These are phyloP conservation scores for Periophthalmus magnuspinnatus DNA, from an alignment of 2,797 vertebrate species.

Conservation along the genomic window DNA sequence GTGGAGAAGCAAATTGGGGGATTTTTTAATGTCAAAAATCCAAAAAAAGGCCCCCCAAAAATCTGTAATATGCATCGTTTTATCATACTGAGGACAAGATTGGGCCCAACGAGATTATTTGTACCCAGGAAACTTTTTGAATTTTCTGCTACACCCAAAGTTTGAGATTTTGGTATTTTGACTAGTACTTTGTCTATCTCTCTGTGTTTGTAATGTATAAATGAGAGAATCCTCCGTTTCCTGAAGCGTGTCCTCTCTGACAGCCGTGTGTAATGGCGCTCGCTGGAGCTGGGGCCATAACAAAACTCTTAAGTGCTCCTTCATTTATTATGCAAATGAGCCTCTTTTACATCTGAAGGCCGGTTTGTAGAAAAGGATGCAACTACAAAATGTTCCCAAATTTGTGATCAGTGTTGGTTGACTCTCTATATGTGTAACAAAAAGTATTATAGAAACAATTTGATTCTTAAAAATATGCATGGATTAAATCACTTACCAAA, in stretches of 20 bases:
- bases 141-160: background rate
- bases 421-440: slow-evolving; percentile 10
- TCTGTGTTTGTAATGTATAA: slow-evolving; percentile 26
- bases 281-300: slow-evolving; percentile 54
- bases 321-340: slow-evolving; percentile 82
- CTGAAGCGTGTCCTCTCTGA: slow-evolving; percentile 59
- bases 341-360: slow-evolving; percentile 73
- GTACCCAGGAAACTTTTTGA: background rate
- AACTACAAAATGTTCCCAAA: slow-evolving; percentile 14
- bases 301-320: slow-evolving; percentile 72
- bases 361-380: slow-evolving; percentile 71
- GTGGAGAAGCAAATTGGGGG: too few species aligned
- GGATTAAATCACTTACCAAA: too few species aligned
- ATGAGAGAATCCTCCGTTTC: slow-evolving; percentile 41
- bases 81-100: too few species aligned
- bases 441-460: too few species aligned
- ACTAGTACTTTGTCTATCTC: slow-evolving; percentile 26
- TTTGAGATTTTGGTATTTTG: background rate
- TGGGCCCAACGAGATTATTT: background rate
- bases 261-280: slow-evolving; percentile 55
- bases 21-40: too few species aligned
- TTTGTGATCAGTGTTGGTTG: slow-evolving; percentile 19
- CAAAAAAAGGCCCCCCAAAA: too few species aligned
- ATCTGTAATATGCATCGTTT: too few species aligned
- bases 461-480: too few species aligned